These are phyloP conservation scores for Watsonalla cultraria DNA, from an alignment of 2,888 invertebrate genomes.

Conservation along the genomic window DNA sequence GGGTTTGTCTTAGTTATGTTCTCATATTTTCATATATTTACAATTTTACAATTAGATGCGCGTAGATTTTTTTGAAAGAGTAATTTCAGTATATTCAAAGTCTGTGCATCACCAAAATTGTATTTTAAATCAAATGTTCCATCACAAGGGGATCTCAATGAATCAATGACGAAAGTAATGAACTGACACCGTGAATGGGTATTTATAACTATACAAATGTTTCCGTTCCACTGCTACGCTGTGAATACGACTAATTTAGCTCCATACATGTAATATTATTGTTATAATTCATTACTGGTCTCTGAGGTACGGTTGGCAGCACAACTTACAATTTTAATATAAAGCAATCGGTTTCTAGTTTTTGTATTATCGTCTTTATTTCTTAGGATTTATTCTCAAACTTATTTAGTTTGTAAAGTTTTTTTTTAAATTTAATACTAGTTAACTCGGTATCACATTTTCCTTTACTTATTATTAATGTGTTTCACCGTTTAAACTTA, in stretches of 20 bases:
- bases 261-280: conserved; percentile 29
- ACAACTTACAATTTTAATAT: neutral
- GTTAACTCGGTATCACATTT: too few species aligned
- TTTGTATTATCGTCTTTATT: neutral
- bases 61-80: neutral
- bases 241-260: conserved; percentile 64
- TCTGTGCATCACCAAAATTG: conserved; percentile 31
- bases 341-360: too few species aligned
- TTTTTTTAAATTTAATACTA: too few species aligned
- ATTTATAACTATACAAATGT: conserved; percentile 45
- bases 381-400: neutral
- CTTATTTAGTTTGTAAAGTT: too few species aligned
- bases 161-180: conserved; percentile 41
- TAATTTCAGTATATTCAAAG: conserved; percentile 31
- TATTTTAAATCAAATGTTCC: conserved; percentile 28
- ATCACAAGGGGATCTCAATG: conserved; percentile 62
- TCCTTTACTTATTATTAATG: too few species aligned
- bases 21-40: too few species aligned
- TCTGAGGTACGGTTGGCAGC: conserved; percentile 7
- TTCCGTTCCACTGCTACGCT: conserved; percentile 74
- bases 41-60: too few species aligned
- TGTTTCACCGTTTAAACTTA: too few species aligned
- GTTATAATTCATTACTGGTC: conserved; percentile 7
- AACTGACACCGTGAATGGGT: conserved; percentile 45
- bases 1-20: too few species aligned